A percentile compares a stretch with the other conserved stretches of the same genome.
phyloP scores from a whole-genome alignment of 2,797 vertebrate species.

The Threskiornis aethiopicus region DNA sequence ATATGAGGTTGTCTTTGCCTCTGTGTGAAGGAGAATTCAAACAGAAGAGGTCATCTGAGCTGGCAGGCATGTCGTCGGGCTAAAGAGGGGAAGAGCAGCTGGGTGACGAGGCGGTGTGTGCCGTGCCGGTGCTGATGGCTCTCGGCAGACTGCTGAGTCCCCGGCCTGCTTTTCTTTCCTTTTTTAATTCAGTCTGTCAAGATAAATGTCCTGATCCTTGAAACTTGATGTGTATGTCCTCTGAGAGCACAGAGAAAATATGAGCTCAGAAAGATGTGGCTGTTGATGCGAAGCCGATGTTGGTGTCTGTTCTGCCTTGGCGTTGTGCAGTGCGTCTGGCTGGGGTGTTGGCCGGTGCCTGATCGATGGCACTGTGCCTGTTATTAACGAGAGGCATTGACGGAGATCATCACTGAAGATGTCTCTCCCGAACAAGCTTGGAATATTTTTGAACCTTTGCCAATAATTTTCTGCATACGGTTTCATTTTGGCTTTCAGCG shows the following conservation, averaged over 20 bases:
- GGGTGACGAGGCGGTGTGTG: background rate
- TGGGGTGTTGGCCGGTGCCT: background rate
- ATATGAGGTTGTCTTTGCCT: background rate
- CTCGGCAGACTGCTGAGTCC: background rate
- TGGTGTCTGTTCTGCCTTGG: background rate
- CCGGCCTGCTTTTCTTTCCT: background rate
- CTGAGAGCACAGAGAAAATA: background rate
- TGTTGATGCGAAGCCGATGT: background rate
- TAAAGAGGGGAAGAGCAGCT: background rate
- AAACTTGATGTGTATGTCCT: background rate
- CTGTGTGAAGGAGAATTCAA: background rate
- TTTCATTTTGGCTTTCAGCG: background rate
- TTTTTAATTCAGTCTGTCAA: background rate
- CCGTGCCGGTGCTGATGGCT: background rate
- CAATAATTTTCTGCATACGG: background rate
- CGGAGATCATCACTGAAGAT: background rate
- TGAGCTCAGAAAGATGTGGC: background rate
- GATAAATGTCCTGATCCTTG: background rate
- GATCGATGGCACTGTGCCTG: background rate
- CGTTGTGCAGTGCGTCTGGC: background rate
- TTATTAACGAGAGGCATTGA: background rate
- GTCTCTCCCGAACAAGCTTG: background rate
- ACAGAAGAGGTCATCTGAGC: background rate
- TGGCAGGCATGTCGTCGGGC: background rate
- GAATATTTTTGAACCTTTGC: background rate